Base-by-base conservation (phyloP, 2,797 vertebrate species). In the Enteromius trimaculatus region DNA sequence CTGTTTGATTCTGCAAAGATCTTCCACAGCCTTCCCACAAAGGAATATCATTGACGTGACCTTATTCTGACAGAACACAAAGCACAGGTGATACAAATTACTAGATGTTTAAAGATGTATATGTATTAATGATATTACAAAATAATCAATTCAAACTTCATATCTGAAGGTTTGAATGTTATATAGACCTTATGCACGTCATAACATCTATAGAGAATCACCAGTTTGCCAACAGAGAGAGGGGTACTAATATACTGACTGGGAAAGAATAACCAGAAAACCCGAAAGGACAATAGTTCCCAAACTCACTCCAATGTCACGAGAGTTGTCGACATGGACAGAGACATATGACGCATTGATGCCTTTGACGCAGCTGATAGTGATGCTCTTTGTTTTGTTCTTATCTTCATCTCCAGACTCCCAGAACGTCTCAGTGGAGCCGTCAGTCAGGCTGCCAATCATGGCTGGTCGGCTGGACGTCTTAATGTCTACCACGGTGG, bases 361-460 rank as follows among this genome's bases (percentile, higher is more conserved):
- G 92, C 97, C 98, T 93, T 99, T 99, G 21, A 99, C 95, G 84
- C 98, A 99, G 91, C 96, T 98, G 87, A 99, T 96, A n/a, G 97
- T 98, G 88, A 99, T 97, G 90, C 96, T 99, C 92, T 99, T 99
- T 34, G 98, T 99, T 93, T 99, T 99, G 93, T 99, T 99, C 92
- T 99, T 99, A 91, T 99, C 98, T 90, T 99, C 98, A 86, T 99
- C 98, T 88, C 98, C 98, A 49, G 98, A 99, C 84, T 99, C 98
- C 98, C 98, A 99, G 92, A 99, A 99, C 0, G 98, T 99, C 95
- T 99, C 98, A 1, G 98, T 99, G 84, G 98, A 99, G 31, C 98
- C 96, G 79, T 99, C 98, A 17, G 98, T 99, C 84, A 99, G 94
- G 91, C 98, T 99, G 90, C 98, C 98, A n/a, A 99, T 99, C 98